Conservation (phyloP, 2,888 invertebrate genomes). For the Desoria tigrina region DNA sequence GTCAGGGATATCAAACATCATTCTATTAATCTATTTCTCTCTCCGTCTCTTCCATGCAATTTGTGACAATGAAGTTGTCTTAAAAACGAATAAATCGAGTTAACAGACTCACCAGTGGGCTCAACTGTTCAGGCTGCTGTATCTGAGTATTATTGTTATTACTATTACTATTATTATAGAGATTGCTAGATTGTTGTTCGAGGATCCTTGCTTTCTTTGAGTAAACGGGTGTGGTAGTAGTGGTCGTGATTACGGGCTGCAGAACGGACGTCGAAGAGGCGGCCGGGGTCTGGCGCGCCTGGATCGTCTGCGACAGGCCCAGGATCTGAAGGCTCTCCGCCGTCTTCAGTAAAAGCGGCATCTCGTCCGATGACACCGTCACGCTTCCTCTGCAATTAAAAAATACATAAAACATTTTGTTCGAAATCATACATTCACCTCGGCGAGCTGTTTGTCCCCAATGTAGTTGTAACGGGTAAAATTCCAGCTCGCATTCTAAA, state of each 20-base stretch:
- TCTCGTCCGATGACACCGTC: conserved; percentile 50
- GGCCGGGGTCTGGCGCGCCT: conserved; percentile 55
- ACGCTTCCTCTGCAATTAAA: conserved; percentile 50
- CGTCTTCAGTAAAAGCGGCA: conserved; percentile 59
- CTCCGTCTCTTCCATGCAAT: background rate
- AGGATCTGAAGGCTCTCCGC: conserved; percentile 91
- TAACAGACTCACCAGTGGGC: no score
- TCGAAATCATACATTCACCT: conserved; percentile 6
- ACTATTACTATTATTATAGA: no score
- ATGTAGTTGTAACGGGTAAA: no score
- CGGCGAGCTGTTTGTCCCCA: conserved; percentile 13
- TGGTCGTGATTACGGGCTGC: no score
- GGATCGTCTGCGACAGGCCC: conserved; percentile 90
- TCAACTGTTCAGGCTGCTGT: no score
- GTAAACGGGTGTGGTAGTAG: no score
- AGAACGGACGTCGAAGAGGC: conserved; percentile 23
- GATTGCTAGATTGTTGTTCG: conserved; percentile 28
- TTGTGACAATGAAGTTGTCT: no score
- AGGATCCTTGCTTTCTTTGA: conserved; percentile 51
- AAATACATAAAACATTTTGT: conserved; percentile 19
- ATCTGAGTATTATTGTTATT: no score
- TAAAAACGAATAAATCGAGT: no score
- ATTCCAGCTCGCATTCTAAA: no score
- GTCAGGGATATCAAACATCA: background rate
- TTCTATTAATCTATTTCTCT: conserved; percentile 3